These are phyloP conservation scores for Camponotus pennsylvanicus DNA, from an alignment of 1,140 invertebrate genomes.

Conservation along the genomic window DNA sequence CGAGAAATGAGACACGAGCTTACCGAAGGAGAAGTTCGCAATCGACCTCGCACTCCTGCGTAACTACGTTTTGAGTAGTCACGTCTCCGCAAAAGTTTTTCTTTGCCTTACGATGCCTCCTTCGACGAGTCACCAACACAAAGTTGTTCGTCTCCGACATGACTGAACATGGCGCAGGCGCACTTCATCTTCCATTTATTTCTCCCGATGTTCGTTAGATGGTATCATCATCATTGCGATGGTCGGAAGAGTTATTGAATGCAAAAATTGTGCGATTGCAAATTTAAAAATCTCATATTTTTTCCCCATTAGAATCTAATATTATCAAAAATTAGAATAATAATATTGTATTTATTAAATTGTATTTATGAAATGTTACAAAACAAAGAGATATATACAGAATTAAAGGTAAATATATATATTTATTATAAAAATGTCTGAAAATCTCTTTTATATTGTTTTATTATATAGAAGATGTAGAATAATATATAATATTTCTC, in stretches of 20 bases:
- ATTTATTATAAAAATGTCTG: constrained; percentile 2
- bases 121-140: constrained; percentile 52
- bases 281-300: too few relatives aligned
- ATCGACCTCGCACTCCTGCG: constrained; percentile 3
- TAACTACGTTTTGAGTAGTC: not conserved
- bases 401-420: constrained; percentile 80
- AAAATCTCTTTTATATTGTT: not conserved
- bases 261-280: too few relatives aligned
- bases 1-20: not conserved
- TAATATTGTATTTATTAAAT: too few relatives aligned
- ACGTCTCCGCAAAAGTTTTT: not conserved
- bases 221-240: not conserved
- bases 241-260: too few relatives aligned
- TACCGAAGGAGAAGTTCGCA: constrained; percentile 57
- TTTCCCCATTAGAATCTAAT: too few relatives aligned
- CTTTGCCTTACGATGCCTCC: constrained; percentile 18
- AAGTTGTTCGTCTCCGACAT: constrained; percentile 53
- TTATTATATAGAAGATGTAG: constrained; percentile 20
- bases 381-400: constrained; percentile 84
- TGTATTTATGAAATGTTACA: constrained; percentile 88
- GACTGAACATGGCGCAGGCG: not conserved
- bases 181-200: not conserved
- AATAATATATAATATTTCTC: constrained; percentile 3
- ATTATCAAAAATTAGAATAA: too few relatives aligned
- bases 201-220: not conserved